Conservation (phyloP, 2,888 invertebrate species). For the Leucophenga maculata region DNA sequence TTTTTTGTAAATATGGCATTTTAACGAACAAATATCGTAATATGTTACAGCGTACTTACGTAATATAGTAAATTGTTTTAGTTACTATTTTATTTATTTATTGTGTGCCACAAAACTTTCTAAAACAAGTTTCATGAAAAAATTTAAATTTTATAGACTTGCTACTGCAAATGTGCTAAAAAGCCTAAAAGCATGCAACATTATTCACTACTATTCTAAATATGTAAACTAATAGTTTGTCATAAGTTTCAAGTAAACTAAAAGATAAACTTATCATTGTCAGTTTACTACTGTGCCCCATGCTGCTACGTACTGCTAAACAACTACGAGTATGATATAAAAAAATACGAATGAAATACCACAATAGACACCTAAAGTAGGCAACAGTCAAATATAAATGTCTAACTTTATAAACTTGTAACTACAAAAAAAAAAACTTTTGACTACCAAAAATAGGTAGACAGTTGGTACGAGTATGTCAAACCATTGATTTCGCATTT, state of each 20-base stretch:
- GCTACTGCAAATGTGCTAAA: not conserved
- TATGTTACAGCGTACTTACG: no score
- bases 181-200: not conserved
- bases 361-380: conserved; percentile 12
- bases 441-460: not conserved
- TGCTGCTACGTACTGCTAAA: not conserved
- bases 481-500: conserved; percentile 18
- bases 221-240: not conserved
- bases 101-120: not conserved
- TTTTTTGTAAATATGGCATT: no score
- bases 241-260: not conserved
- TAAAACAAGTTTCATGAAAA: not conserved
- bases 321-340: no score
- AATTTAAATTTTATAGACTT: no score
- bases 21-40: no score
- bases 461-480: not conserved
- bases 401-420: not conserved
- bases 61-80: no score
- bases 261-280: conserved; percentile 4
- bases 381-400: conserved; percentile 15
- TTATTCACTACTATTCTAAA: not conserved
- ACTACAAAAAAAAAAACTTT: not conserved
- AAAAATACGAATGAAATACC: not conserved
- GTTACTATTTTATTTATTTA: no score
- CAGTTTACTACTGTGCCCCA: not conserved